phyloP scores from a whole-genome alignment of 2,888 invertebrate genomes.

The Epicampocera succincta region DNA sequence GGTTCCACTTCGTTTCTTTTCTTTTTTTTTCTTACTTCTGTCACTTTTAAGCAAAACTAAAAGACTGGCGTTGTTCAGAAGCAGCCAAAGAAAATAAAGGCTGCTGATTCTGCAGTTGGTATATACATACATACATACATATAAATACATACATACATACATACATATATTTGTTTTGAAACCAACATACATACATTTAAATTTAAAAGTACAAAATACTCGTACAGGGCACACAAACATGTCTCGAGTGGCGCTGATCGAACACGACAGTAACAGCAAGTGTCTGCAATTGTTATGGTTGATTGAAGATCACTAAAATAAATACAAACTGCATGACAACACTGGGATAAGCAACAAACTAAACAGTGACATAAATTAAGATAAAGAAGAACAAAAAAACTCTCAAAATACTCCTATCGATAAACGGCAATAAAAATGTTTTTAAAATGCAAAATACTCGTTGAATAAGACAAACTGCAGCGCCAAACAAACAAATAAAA shows the following conservation, averaged over 20 bases:
- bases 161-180: background rate
- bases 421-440: conserved; percentile 65
- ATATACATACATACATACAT: conserved; percentile 30
- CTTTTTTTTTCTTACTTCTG: conserved; percentile 6
- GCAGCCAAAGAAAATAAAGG: conserved; percentile 3
- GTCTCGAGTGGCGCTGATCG: conserved; percentile 70
- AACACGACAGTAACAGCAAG: conserved; percentile 71
- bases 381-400: conserved; percentile 21
- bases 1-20: conserved; percentile 33
- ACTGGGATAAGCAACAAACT: conserved; percentile 42
- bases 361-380: conserved; percentile 31
- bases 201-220: conserved; percentile 32
- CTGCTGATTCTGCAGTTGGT: conserved; percentile 21
- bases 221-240: conserved; percentile 47
- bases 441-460: conserved; percentile 61
- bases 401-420: conserved; percentile 51
- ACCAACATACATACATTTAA: conserved; percentile 35
- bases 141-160: conserved; percentile 16
- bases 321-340: conserved; percentile 60
- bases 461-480: conserved; percentile 58
- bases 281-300: conserved; percentile 75
- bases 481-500: conserved; percentile 49
- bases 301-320: conserved; percentile 74
- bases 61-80: conserved; percentile 45
- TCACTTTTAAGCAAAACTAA: conserved; percentile 51